Conservation (phyloP, 1,140 invertebrate genomes). For the Pseudomyrmex flavicornis region DNA sequence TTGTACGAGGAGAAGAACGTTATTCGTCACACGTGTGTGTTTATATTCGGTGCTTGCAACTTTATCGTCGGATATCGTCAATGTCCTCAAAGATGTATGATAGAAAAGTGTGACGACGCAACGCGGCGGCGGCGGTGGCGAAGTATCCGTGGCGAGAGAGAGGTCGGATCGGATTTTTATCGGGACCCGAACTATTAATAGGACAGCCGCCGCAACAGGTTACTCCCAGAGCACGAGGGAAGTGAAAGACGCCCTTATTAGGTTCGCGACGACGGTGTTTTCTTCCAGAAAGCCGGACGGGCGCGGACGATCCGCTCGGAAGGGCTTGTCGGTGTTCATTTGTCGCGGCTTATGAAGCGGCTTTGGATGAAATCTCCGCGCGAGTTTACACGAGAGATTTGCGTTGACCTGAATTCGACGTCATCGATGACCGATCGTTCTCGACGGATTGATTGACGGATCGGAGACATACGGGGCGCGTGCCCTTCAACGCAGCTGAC, state of each 20-base stretch:
- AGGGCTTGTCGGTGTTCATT: slow-evolving; percentile 77
- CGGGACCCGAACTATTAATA: slow-evolving; percentile 68
- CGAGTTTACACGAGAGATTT: slow-evolving; percentile 64
- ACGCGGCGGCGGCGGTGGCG: background rate
- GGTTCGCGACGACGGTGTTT: slow-evolving; percentile 70
- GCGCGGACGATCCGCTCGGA: slow-evolving; percentile 65
- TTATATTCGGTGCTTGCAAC: background rate
- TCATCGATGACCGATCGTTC: slow-evolving; percentile 74
- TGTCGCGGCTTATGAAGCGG: slow-evolving; percentile 71
- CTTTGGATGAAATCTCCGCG: slow-evolving; percentile 43
- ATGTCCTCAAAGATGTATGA: background rate
- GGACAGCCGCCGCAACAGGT: slow-evolving; percentile 70
- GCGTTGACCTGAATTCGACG: slow-evolving; percentile 77
- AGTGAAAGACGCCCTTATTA: slow-evolving; percentile 64
- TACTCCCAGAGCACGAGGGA: slow-evolving; percentile 32
- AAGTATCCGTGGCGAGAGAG: slow-evolving; percentile 24
- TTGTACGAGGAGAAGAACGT: background rate
- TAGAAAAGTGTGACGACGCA: background rate
- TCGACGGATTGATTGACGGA: slow-evolving; percentile 73
- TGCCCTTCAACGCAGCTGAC: slow-evolving; percentile 32
- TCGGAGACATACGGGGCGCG: slow-evolving; percentile 48
- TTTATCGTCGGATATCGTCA: background rate
- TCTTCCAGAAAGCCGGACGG: slow-evolving; percentile 60
- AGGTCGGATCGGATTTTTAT: slow-evolving; percentile 64
- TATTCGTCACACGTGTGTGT: background rate